A percentile compares a stretch with the other conserved stretches of the same genome.
phyloP scores from a whole-genome alignment of 2,888 invertebrate genomes.

The Neelides folsomi region DNA sequence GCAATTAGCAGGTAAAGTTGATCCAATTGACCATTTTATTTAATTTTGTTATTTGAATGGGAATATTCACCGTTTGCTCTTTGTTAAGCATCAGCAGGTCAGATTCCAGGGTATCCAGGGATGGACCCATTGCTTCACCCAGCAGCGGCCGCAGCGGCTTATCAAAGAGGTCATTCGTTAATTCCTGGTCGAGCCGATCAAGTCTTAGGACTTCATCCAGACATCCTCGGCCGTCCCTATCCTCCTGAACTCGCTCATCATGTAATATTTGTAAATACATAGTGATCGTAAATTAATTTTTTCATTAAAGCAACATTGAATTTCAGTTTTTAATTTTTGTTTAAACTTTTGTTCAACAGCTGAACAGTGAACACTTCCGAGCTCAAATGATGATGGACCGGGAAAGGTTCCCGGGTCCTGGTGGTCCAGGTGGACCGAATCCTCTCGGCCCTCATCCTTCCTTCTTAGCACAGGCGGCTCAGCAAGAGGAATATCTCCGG shows the following conservation, averaged over 20 bases:
- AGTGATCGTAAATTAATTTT: not conserved
- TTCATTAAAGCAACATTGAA: not conserved
- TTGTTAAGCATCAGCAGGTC: constrained; percentile 19
- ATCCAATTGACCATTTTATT: constrained; percentile 1
- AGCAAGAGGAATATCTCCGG: constrained; percentile 55
- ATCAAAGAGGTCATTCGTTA: constrained; percentile 47
- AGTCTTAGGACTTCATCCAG: constrained; percentile 53
- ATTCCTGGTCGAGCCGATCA: constrained; percentile 46
- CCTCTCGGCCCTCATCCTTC: constrained; percentile 43
- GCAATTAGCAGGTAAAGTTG: constrained; percentile 26
- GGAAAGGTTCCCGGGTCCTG: constrained; percentile 47
- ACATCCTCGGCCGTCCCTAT: constrained; percentile 64
- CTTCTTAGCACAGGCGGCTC: constrained; percentile 52
- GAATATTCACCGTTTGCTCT: constrained; percentile 5
- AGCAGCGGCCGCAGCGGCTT: constrained; percentile 41
- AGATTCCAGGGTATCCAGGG: constrained; percentile 31
- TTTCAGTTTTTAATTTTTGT: constrained; percentile 4
- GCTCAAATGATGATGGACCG: constrained; percentile 70
- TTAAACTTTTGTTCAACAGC: constrained; percentile 32
- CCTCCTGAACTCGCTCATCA: constrained; percentile 67
- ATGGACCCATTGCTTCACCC: constrained; percentile 36
- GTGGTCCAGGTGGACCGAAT: constrained; percentile 35
- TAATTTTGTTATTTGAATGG: not conserved
- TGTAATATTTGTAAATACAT: constrained; percentile 37
- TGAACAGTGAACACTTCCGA: constrained; percentile 65